phyloP scores from a whole-genome alignment of 2,888 invertebrate genomes.

The Sphaeridia pumilis region DNA sequence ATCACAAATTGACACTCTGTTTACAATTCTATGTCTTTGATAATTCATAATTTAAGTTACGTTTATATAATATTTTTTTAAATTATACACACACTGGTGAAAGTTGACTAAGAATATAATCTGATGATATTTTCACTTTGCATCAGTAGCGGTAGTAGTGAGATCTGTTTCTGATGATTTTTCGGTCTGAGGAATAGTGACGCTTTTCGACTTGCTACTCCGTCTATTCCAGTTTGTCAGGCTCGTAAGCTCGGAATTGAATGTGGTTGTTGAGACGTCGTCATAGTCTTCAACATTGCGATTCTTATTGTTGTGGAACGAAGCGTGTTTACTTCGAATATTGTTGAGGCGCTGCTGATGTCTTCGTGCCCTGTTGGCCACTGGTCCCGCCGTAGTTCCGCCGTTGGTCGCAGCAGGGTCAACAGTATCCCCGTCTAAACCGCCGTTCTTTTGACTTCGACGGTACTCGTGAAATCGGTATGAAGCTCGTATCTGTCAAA shows the following conservation, averaged over 20 bases:
- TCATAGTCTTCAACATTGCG: neutral
- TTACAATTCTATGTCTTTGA: no score
- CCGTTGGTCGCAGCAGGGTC: neutral
- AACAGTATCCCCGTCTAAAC: neutral
- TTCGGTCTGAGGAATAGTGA: neutral
- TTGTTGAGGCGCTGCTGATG: conserved; percentile 1
- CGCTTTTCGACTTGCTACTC: neutral
- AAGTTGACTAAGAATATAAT: no score
- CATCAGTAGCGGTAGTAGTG: no score
- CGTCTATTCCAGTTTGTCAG: neutral
- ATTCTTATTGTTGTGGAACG: neutral
- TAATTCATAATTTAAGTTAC: no score
- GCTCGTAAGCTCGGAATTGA: neutral
- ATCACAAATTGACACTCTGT: no score
- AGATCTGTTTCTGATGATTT: conserved; percentile 1
- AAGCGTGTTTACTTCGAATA: neutral
- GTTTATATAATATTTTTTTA: no score
- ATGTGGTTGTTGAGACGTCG: neutral
- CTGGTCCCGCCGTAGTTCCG: neutral
- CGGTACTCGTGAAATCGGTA: conserved; percentile 21
- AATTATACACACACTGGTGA: no score
- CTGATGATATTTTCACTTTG: no score
- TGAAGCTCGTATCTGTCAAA: conserved; percentile 22
- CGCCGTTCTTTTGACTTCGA: conserved; percentile 10
- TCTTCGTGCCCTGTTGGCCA: conserved; percentile 1